phyloP scores from a whole-genome alignment of 2,113 vertebrate genomes.

The Lepus timidus region DNA sequence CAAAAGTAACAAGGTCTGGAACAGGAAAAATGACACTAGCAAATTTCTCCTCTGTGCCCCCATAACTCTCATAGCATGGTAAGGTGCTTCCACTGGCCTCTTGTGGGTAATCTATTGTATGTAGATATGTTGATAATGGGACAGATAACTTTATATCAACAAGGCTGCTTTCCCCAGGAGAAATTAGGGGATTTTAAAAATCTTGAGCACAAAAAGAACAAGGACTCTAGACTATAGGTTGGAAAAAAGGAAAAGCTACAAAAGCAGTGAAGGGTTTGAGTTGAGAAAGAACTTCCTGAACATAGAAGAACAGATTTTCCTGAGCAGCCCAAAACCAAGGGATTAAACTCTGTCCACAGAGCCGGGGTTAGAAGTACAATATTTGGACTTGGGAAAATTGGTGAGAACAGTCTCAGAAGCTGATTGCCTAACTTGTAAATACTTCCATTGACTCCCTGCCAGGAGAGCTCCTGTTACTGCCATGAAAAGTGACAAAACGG shows the following conservation, averaged over 20 bases:
- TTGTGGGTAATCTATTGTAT: not conserved
- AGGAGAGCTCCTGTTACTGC: not conserved
- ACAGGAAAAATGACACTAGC: not conserved
- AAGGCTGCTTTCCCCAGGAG: not conserved
- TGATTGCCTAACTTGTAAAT: conserved; percentile 47
- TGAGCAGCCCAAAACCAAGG: not conserved
- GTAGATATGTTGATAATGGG: not conserved
- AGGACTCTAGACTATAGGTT: not conserved
- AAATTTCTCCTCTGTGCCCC: not conserved
- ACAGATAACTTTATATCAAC: not conserved
- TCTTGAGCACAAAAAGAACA: conserved; percentile 13
- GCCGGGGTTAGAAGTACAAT: not conserved
- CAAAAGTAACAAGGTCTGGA: conserved; percentile 38
- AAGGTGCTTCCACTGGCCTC: not conserved
- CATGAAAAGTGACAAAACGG: conserved; percentile 1
- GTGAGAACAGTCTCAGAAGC: not conserved
- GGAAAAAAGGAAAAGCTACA: not conserved
- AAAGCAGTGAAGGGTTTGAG: not conserved
- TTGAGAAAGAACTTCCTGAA: not conserved
- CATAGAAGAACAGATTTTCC: not conserved
- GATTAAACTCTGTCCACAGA: conserved; percentile 32
- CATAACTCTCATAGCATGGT: not conserved
- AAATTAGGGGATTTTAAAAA: conserved; percentile 49
- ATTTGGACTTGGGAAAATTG: not conserved
- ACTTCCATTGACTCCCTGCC: conserved; percentile 37